Evolutionary conservation across 2,113 vertebrate species (phyloP).

Genomic region (Podiceps cristatus): DNA sequence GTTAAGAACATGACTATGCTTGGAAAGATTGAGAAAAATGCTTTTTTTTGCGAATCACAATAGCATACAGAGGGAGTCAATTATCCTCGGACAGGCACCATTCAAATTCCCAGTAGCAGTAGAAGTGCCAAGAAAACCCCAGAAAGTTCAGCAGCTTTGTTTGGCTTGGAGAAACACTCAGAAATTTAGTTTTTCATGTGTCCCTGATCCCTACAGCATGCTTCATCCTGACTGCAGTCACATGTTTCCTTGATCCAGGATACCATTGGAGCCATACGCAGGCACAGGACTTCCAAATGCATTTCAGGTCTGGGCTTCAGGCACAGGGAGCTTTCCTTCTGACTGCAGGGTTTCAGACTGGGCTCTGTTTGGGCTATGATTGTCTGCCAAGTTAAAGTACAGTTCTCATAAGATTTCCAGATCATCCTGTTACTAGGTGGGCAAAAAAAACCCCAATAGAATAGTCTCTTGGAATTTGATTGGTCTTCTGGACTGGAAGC

Average conservation of each 20-base stretch:
- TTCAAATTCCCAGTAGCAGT: slow-evolving; percentile 42
- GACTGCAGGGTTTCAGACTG: neutral
- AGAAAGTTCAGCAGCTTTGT: slow-evolving; percentile 41
- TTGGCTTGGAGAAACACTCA: slow-evolving; percentile 40
- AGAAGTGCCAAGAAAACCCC: slow-evolving; percentile 52
- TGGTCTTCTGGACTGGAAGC: neutral
- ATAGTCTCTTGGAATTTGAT: neutral
- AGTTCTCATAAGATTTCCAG: neutral
- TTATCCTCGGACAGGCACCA: slow-evolving; percentile 16
- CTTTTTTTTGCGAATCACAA: slow-evolving; percentile 36
- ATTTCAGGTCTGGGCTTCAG: neutral
- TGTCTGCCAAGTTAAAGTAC: neutral
- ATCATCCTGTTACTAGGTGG: slow-evolving; percentile 26
- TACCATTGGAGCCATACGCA: neutral
- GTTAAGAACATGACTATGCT: slow-evolving; percentile 1
- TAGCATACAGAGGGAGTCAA: slow-evolving; percentile 20
- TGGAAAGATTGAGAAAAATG: slow-evolving; percentile 62
- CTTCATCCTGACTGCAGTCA: slow-evolving; percentile 10
- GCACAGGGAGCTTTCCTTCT: neutral
- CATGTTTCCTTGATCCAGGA: slow-evolving; percentile 1
- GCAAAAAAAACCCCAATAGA: neutral
- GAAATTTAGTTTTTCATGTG: slow-evolving; percentile 36
- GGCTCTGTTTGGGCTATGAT: neutral
- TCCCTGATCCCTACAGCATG: neutral
- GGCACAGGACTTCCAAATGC: neutral